Evolutionary conservation across 2,113 vertebrate species (phyloP), one percentile per base, ranked within the genome.

Genomic region (Saiga tatarica): DNA sequence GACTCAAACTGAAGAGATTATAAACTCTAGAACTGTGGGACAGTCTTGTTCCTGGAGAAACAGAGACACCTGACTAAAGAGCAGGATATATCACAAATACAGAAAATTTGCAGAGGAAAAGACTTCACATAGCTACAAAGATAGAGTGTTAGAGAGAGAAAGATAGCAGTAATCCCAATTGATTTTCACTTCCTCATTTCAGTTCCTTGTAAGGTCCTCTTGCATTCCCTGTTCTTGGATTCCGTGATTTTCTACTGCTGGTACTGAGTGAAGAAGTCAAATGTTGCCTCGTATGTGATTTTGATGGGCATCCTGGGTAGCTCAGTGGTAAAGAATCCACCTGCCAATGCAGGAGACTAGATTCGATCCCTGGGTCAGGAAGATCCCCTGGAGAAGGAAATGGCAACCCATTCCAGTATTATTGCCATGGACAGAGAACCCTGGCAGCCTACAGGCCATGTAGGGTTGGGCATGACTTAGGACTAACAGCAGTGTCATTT

Each of bases 161-260:
- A 26, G 7, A 16, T 10, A 83, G 13, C 4, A 60, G 1, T 62
- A 71, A 25, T 39, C 53, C 5, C 39, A 55, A 55, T 83, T 90
- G 39, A 36, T 96, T 95, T 83, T 91, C 30, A 60, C 87, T 93
- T 94, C 64, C 55, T 79, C 17, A 55, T 93, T 76, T 93, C 60
- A 67, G 7, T 92, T 92, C 42, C 53, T 87, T 74, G 2, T 33
- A 13, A 92, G 33, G 17, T 42, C 21, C 8, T 39, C 39, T 50
- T 59, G 15, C 0, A 21, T 23, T 85, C 33, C 9, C 30, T 91
- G 28, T 23, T 93, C 42, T 81, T 87, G 36, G 30, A 42, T 87
- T 91, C 53, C 28, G 17, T 11, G 19, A 85, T n/a, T 47, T 60
- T 81, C 90, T 95, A 74, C 11, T 25, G 4, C 53, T 67, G 14